Base-by-base conservation (phyloP, 1,140 invertebrate species). In the Drosophila kohkoa region DNA sequence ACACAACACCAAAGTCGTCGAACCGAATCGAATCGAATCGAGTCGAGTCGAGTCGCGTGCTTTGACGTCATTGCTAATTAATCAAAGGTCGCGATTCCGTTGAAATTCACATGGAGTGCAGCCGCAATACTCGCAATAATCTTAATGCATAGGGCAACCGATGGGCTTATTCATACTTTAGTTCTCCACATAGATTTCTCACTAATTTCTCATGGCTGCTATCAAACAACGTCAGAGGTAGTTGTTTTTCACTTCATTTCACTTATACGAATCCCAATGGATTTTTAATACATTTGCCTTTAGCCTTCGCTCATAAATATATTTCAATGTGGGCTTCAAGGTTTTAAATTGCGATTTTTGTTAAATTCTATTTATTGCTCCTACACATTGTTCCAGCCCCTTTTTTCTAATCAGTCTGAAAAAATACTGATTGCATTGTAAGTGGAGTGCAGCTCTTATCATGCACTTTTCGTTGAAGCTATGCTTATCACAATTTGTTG, bases 11-110 rank as follows among this genome's bases (percentile, higher is more conserved):
- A 43, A 11, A 38, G 35, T 38, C 8, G 8, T 38, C 35, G 35
- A n/a, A 13, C 13, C 41, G n/a, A 68, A 15, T 15, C 15, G 15
- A n/a, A 5, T 43, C 41, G n/a, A 68, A 63, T 75, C 54, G 64
- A 63, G 52, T 55, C 73, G 46, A 79, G 75, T 58, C 77, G 48
- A 74, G 82, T 86, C 82, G 83, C 82, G 82, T 86, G 82, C 76
- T 82, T 67, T 86, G 79, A 86, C 82, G 82, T 87, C 83, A 86
- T 69, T 54, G 49, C 25, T 30, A 45, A 43, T 69, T 75, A 57
- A 62, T 64, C 76, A 75, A 78, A 78, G 72, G 66, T 78, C 65
- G 60, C 41, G 43, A 65, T 78, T 78, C 76, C 58, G 35, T 49
- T 71, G 72, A 78, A 73, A 48, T 62, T 71, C 55, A n/a, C 49